Conservation (phyloP, 1,140 invertebrate species). For the Megalonaias nervosa region DNA sequence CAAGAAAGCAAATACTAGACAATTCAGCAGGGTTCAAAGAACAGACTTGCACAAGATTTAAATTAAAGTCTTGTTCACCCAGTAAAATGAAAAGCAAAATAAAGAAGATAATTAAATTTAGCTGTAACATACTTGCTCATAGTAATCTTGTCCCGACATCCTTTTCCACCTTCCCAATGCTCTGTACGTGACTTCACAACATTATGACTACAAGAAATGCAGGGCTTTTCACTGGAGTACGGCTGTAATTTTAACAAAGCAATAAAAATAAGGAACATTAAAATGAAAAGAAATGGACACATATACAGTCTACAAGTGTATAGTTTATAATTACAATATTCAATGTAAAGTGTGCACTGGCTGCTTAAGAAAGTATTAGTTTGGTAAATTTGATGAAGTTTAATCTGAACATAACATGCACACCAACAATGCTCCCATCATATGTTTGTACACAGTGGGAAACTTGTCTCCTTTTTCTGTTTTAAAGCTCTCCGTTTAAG, state of each 20-base stretch:
- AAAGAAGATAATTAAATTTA: neutral
- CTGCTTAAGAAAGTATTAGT: no score
- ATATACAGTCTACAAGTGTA: no score
- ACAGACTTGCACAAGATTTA: neutral
- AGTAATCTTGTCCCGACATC: slow-evolving; percentile 69
- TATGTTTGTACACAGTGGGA: no score
- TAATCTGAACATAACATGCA: no score
- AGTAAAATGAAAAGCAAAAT: neutral
- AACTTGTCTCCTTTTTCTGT: no score
- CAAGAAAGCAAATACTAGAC: neutral
- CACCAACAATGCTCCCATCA: no score
- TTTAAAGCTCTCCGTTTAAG: no score
- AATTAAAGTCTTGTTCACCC: neutral
- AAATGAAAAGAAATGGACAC: no score
- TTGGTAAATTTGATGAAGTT: no score
- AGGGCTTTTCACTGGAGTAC: slow-evolving; percentile 62
- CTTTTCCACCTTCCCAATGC: slow-evolving; percentile 72
- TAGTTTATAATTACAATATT: no score
- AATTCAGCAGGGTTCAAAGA: neutral
- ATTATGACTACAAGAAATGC: slow-evolving; percentile 55
- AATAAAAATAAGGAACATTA: neutral
- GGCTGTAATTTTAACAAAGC: slow-evolving; percentile 48
- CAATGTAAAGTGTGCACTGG: no score
- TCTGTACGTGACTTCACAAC: slow-evolving; percentile 58
- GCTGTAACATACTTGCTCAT: slow-evolving; percentile 63